A percentile compares a stretch with the other conserved stretches of the same genome.
Conservation (phyloP, 37 sponge, comb jelly and placozoan species). For the Agelas oroides region DNA sequence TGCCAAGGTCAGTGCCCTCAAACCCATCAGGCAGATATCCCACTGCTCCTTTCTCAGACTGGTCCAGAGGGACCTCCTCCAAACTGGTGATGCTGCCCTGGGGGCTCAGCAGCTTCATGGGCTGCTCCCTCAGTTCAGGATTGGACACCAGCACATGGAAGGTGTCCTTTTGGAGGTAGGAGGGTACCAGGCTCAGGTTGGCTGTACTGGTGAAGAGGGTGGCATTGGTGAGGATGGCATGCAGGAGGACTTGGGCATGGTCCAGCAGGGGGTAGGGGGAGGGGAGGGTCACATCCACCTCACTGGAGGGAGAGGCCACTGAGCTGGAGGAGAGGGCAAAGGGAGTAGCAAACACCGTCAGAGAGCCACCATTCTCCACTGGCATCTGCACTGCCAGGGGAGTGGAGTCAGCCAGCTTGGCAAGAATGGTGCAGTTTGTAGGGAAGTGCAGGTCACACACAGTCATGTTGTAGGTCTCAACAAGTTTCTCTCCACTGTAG, state of each 20-base stretch:
- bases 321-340: conserved; percentile 28
- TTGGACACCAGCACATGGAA: conserved; percentile 52
- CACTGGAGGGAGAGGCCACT: conserved; percentile 25
- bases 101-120: conserved; percentile 13
- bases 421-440: background rate
- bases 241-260: conserved; percentile 22
- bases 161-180: background rate
- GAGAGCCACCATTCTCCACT: conserved; percentile 28
- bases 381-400: conserved; percentile 26
- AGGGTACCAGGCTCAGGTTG: conserved; percentile 20
- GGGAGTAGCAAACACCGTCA: conserved; percentile 45
- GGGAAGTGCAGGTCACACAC: conserved; percentile 29
- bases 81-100: conserved; percentile 3
- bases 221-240: conserved; percentile 20
- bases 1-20: conserved; percentile 39
- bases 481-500: background rate
- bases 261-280: conserved; percentile 51
- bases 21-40: conserved; percentile 68
- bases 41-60: conserved; percentile 47
- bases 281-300: conserved; percentile 30
- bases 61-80: conserved; percentile 42
- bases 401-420: conserved; percentile 6
- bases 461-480: conserved; percentile 43
- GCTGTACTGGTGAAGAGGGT: conserved; percentile 7
- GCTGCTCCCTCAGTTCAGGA: conserved; percentile 50